A percentile compares a stretch with the other conserved stretches of the same genome.
These are phyloP conservation scores for Acanthococcus lagerstroemiae DNA, from an alignment of 2,888 invertebrate genomes.

Conservation along the genomic window DNA sequence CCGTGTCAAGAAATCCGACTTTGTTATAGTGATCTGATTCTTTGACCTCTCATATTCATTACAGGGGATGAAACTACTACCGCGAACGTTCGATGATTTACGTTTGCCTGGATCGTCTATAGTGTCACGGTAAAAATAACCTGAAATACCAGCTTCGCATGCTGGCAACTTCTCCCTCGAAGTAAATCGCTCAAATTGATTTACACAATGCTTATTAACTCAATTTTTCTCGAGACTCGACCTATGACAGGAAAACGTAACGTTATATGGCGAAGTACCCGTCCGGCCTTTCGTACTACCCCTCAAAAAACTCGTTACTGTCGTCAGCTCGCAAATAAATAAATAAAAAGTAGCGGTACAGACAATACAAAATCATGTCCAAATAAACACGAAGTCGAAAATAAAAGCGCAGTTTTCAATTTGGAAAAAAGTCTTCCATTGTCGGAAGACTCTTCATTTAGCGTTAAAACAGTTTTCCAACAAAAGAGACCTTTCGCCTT, in stretches of 20 bases:
- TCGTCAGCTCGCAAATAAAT: neutral
- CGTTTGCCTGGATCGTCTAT: too few relatives aligned
- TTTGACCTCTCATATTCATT: too few relatives aligned
- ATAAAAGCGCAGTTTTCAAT: constrained; percentile 26
- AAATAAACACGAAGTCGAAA: constrained; percentile 7
- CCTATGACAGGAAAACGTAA: neutral
- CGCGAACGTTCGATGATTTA: too few relatives aligned
- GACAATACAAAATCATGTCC: constrained; percentile 22
- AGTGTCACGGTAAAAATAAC: too few relatives aligned
- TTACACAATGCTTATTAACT: too few relatives aligned
- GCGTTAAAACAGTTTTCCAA: constrained; percentile 29
- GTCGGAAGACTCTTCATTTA: constrained; percentile 23
- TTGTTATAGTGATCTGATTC: too few relatives aligned
- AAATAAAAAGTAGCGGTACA: neutral
- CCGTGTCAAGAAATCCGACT: too few relatives aligned
- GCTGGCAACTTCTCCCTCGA: too few relatives aligned
- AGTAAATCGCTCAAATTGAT: too few relatives aligned
- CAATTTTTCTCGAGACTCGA: neutral
- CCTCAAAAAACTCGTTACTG: neutral
- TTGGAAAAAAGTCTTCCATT: constrained; percentile 23
- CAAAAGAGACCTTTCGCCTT: constrained; percentile 16
- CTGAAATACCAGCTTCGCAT: too few relatives aligned
- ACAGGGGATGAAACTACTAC: too few relatives aligned
- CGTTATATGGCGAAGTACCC: neutral
- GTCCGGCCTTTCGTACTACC: neutral